These are phyloP conservation scores for Ptychochromis oligacanthus DNA, from an alignment of 2,113 vertebrate species.

Conservation along the genomic window DNA sequence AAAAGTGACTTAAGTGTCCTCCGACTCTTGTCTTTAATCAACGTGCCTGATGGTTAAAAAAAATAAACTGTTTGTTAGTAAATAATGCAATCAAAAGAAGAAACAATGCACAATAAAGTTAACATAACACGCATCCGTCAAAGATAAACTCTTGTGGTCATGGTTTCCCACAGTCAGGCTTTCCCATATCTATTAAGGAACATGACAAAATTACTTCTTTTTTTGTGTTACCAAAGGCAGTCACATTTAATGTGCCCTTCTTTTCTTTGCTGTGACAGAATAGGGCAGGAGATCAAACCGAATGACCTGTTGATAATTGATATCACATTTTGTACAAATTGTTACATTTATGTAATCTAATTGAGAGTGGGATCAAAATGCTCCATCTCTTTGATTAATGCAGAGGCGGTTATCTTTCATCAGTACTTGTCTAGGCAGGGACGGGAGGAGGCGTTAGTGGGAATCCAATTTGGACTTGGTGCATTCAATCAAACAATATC, in stretches of 20 bases:
- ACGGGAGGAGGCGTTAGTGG: conserved; percentile 56
- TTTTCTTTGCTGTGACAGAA: conserved; percentile 33
- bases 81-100: conserved; percentile 21
- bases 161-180: neutral
- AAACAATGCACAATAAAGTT: conserved; percentile 7
- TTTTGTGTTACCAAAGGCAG: neutral
- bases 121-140: neutral
- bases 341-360: conserved; percentile 74
- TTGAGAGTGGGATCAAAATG: conserved; percentile 77
- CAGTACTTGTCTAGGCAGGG: conserved; percentile 61
- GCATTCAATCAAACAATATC: conserved; percentile 77
- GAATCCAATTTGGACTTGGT: conserved; percentile 76
- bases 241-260: neutral
- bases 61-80: conserved; percentile 21
- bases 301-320: conserved; percentile 75
- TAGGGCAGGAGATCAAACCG: conserved; percentile 63
- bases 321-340: conserved; percentile 72
- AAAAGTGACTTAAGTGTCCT: conserved; percentile 45
- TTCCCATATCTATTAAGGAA: conserved; percentile 8
- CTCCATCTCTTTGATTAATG: conserved; percentile 79
- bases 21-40: conserved; percentile 48
- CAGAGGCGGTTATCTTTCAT: conserved; percentile 77
- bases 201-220: neutral
- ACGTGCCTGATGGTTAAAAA: conserved; percentile 27
- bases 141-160: neutral